A percentile compares a stretch with the other conserved stretches of the same genome.
phyloP scores from a whole-genome alignment of 2,113 vertebrate species.

The Oryzias curvinotus region DNA sequence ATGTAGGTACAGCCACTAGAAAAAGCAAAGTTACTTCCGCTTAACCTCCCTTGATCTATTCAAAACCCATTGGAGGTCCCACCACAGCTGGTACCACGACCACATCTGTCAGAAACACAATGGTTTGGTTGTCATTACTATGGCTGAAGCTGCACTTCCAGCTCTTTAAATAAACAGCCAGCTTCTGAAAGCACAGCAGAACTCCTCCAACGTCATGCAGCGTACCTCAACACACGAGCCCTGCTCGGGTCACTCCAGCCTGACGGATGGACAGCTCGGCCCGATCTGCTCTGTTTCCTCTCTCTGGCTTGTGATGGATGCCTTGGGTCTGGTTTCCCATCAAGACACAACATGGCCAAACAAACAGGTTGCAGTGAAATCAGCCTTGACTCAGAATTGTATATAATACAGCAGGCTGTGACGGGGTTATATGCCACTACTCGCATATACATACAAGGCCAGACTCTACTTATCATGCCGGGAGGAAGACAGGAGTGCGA shows the following conservation, averaged over 20 bases:
- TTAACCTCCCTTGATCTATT: slow-evolving; percentile 18
- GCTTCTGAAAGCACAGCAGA: slow-evolving; percentile 56
- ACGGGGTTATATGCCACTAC: slow-evolving; percentile 25
- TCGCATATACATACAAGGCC: slow-evolving; percentile 14
- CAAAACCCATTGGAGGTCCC: slow-evolving; percentile 50
- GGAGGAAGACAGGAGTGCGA: slow-evolving; percentile 19
- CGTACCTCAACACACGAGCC: slow-evolving; percentile 40
- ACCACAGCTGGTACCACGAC: slow-evolving; percentile 58
- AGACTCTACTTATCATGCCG: slow-evolving; percentile 50
- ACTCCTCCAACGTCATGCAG: slow-evolving; percentile 53
- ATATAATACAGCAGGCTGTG: slow-evolving; percentile 50
- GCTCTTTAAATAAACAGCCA: slow-evolving; percentile 74
- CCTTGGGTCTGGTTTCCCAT: slow-evolving; percentile 62
- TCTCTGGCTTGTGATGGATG: slow-evolving; percentile 57
- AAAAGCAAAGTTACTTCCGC: slow-evolving; percentile 33
- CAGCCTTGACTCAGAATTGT: slow-evolving; percentile 53
- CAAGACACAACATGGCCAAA: slow-evolving; percentile 69
- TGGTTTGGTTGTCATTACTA: slow-evolving; percentile 73
- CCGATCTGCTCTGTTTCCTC: slow-evolving; percentile 62
- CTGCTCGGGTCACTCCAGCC: slow-evolving; percentile 34
- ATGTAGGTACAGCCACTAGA: slow-evolving; percentile 28
- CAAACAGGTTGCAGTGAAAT: slow-evolving; percentile 71
- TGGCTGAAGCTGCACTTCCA: slow-evolving; percentile 49
- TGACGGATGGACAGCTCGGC: slow-evolving; percentile 64
- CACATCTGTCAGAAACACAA: slow-evolving; percentile 68